Conservation (phyloP, 2,113 vertebrate genomes). For the Mormoops blainvillei region DNA sequence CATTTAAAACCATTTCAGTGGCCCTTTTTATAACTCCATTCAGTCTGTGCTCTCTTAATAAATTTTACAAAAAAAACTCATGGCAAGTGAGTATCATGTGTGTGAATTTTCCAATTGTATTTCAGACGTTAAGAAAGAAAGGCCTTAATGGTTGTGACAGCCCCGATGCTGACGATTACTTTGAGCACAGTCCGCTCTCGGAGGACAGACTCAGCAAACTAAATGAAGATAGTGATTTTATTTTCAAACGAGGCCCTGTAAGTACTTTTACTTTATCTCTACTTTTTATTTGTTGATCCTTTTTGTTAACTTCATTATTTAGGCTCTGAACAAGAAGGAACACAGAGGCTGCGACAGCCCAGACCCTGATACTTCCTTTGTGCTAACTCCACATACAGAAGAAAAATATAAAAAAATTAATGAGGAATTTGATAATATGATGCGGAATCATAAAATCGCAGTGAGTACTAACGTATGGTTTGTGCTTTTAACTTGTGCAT, state of each 20-base stretch:
- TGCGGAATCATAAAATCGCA: conserved; percentile 99
- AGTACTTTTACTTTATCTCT: conserved; percentile 93
- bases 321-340: conserved; percentile 99
- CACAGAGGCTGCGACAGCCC: conserved; percentile 99
- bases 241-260: conserved; percentile 99
- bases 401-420: conserved; percentile 99
- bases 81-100: conserved; percentile 84
- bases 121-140: conserved; percentile 99
- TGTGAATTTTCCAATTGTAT: conserved; percentile 99
- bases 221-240: conserved; percentile 99
- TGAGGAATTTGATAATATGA: conserved; percentile 99
- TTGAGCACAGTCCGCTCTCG: conserved; percentile 98
- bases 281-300: conserved; percentile 98
- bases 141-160: conserved; percentile 99
- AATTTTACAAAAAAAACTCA: conserved; percentile 62
- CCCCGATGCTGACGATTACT: conserved; percentile 98
- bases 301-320: conserved; percentile 98
- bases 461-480: conserved; percentile 88
- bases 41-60: conserved; percentile 70
- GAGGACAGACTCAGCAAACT: conserved; percentile 99
- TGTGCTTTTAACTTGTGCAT: conserved; percentile 83
- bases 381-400: conserved; percentile 99
- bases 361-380: conserved; percentile 98
- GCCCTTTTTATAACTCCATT: conserved; percentile 74
- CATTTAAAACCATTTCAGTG: conserved; percentile 71